Percentiles rank a stretch among this genome's conserved stretches.
Conservation (phyloP, 1,140 invertebrate genomes). For the Drosophila subobscura region DNA sequence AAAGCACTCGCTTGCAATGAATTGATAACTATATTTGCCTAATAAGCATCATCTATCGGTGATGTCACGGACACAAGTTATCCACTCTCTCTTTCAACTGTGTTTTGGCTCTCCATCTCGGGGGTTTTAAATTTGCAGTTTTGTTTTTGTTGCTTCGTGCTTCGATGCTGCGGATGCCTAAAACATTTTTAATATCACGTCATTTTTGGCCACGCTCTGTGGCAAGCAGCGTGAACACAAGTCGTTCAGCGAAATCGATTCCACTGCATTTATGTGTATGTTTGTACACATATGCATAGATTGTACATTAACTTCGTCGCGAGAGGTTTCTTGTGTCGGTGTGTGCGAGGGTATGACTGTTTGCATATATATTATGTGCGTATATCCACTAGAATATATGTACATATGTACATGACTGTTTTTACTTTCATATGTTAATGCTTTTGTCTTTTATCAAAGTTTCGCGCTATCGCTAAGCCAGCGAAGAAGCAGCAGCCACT, state of each 20-base stretch:
- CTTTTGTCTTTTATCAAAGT: constrained; percentile 59
- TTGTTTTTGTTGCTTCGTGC: constrained; percentile 27
- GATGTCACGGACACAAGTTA: constrained; percentile 7
- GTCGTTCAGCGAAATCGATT: constrained; percentile 61
- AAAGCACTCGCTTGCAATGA: constrained; percentile 8
- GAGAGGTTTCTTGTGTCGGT: neutral
- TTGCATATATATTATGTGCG: constrained; percentile 26
- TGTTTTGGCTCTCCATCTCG: neutral
- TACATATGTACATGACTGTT: constrained; percentile 10
- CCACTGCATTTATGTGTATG: constrained; percentile 37
- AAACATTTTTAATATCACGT: constrained; percentile 66
- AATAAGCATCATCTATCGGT: constrained; percentile 1
- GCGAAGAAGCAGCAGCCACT: constrained; percentile 54
- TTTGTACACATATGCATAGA: neutral
- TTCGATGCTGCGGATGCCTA: constrained; percentile 39
- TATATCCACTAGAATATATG: neutral
- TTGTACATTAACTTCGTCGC: constrained; percentile 15
- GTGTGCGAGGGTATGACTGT: constrained; percentile 20
- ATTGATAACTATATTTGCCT: constrained; percentile 14
- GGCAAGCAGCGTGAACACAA: constrained; percentile 9
- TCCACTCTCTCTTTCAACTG: neutral
- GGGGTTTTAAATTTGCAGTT: constrained; percentile 32
- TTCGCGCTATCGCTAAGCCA: constrained; percentile 67
- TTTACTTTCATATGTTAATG: constrained; percentile 62
- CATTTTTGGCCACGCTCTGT: constrained; percentile 56